Evolutionary conservation across 2,888 invertebrate species (phyloP).

Genomic region (Parnassius orleans): DNA sequence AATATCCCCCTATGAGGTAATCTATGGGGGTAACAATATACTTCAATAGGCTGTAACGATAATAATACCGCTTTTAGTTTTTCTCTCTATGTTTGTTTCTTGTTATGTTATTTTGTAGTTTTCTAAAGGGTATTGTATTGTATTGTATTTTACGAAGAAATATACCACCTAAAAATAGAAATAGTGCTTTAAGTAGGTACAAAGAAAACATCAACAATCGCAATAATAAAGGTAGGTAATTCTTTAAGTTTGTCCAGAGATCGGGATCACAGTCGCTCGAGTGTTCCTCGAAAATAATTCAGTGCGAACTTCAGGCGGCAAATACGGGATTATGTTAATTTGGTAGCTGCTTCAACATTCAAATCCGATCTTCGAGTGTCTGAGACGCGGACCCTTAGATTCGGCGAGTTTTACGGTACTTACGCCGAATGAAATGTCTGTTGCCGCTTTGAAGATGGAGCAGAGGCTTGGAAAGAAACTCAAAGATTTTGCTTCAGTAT

Average conservation of each 20-base stretch:
- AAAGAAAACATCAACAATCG: constrained; percentile 5
- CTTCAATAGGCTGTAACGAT: no score
- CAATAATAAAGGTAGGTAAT: constrained; percentile 17
- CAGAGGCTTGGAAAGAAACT: background rate
- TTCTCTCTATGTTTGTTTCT: no score
- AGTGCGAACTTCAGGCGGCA: constrained; percentile 68
- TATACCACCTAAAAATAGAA: background rate
- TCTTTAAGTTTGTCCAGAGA: constrained; percentile 29
- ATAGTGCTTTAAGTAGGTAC: background rate
- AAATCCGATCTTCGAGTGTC: constrained; percentile 62
- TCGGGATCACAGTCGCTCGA: constrained; percentile 40
- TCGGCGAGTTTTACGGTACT: constrained; percentile 36
- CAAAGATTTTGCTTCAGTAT: constrained; percentile 6
- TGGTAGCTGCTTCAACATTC: constrained; percentile 65
- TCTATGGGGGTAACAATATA: no score
- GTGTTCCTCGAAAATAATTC: constrained; percentile 57
- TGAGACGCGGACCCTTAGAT: constrained; percentile 42
- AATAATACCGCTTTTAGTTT: no score
- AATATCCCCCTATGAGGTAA: no score
- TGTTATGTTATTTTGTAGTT: no score
- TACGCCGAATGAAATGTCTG: constrained; percentile 28
- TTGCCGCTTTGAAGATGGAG: background rate
- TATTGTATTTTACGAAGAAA: no score
- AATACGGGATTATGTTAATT: constrained; percentile 75
- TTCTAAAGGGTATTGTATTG: no score